Conservation (phyloP, 2,797 vertebrate genomes). For the Sus cebifrons region DNA sequence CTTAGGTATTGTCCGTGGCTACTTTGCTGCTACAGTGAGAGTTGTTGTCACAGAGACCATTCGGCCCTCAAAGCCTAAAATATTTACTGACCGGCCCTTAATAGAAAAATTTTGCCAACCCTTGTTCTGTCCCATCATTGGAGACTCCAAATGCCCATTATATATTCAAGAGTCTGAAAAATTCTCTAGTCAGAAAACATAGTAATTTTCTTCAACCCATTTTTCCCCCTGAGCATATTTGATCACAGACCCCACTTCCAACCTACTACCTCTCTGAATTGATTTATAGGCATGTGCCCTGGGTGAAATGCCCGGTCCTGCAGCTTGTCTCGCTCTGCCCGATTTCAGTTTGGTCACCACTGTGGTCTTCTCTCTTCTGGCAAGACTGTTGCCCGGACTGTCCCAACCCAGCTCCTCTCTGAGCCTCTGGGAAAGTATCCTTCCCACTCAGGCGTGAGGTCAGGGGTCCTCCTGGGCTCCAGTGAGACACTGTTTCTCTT, state of each 20-base stretch:
- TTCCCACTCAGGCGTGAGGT: not conserved
- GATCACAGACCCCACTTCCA: not conserved
- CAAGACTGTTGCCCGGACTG: fast-evolving
- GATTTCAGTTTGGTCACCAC: not conserved
- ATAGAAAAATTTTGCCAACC: not conserved
- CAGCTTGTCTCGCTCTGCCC: not conserved
- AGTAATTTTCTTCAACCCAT: not conserved
- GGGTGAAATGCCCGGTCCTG: too few species aligned
- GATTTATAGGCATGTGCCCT: not conserved
- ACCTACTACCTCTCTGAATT: not conserved
- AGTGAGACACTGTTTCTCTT: not conserved
- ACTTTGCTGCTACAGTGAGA: not conserved
- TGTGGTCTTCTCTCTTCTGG: not conserved
- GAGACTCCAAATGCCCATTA: not conserved
- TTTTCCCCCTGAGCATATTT: not conserved
- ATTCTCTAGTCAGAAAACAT: not conserved
- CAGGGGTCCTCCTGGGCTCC: not conserved
- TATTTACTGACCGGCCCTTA: not conserved
- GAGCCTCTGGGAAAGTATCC: not conserved
- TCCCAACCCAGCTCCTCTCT: not conserved
- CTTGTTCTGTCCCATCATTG: not conserved
- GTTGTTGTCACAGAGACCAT: not conserved
- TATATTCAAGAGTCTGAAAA: not conserved
- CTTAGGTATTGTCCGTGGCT: not conserved
- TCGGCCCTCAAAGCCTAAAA: not conserved